phyloP scores from a whole-genome alignment of 2,113 vertebrate species.

The Zapus hudsonius region DNA sequence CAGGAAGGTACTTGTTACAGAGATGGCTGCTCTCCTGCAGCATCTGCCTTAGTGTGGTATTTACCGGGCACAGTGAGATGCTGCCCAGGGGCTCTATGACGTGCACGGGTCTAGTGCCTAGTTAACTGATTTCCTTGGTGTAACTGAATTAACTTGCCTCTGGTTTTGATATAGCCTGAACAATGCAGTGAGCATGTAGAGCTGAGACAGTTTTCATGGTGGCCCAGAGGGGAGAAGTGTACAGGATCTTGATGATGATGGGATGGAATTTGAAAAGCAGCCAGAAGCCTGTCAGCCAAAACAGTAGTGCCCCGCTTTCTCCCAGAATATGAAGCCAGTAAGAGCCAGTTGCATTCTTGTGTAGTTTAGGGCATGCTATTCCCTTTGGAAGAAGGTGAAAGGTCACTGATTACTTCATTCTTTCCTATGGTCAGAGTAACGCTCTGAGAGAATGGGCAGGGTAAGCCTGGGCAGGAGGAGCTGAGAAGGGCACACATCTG shows the following conservation, averaged over 20 bases:
- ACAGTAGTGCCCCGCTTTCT: too few species aligned
- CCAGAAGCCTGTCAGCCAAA: neutral
- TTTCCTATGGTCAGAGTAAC: neutral
- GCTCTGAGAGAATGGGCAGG: neutral
- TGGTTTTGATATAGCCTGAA: neutral
- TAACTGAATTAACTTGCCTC: neutral
- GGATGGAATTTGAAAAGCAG: neutral
- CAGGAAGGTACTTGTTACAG: neutral
- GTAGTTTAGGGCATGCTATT: neutral
- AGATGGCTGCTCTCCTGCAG: neutral
- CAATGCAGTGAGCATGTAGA: neutral
- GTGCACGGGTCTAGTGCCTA: neutral
- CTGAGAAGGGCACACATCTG: neutral
- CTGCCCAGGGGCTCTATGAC: neutral
- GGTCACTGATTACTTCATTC: neutral
- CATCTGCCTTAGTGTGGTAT: neutral
- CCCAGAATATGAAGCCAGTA: neutral
- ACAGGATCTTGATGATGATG: neutral
- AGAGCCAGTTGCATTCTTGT: neutral
- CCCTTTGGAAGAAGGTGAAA: neutral
- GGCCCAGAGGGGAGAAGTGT: neutral
- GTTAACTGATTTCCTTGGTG: neutral
- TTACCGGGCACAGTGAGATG: accelerated
- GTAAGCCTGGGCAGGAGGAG: neutral
- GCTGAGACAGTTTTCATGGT: neutral